A percentile compares a stretch with the other conserved stretches of the same genome.
phyloP scores from a whole-genome alignment of 2,797 vertebrate genomes.

The Lutjanus campechanus region DNA sequence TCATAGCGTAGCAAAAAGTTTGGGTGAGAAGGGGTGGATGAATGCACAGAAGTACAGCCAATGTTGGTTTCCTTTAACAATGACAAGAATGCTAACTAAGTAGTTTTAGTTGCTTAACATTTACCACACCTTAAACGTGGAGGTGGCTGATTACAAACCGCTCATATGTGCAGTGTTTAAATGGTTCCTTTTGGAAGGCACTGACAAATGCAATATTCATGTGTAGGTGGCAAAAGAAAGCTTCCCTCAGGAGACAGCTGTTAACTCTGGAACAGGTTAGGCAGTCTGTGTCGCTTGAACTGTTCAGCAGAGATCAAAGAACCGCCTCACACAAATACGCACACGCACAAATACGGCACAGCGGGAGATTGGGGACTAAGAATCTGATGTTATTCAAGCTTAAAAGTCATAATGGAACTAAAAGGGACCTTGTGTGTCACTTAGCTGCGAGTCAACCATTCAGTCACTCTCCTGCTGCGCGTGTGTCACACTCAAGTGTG shows the following conservation, averaged over 20 bases:
- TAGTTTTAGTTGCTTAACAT: background rate
- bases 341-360: slow-evolving; percentile 29
- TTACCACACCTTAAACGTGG: background rate
- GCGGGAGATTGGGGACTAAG: slow-evolving; percentile 24
- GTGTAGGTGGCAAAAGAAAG: slow-evolving; percentile 19
- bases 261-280: slow-evolving; percentile 38
- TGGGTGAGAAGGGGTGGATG: background rate
- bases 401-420: slow-evolving; percentile 45
- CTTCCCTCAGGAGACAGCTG: slow-evolving; percentile 19
- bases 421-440: slow-evolving; percentile 38
- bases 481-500: slow-evolving; percentile 1
- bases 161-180: background rate
- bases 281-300: slow-evolving; percentile 22
- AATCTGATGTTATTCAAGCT: slow-evolving; percentile 41
- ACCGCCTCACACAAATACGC: slow-evolving; percentile 2
- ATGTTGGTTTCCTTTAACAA: background rate
- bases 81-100: background rate
- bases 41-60: background rate
- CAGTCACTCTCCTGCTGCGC: slow-evolving; percentile 35
- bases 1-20: background rate
- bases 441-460: slow-evolving; percentile 36
- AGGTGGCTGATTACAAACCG: background rate
- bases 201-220: slow-evolving; percentile 17
- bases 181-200: background rate
- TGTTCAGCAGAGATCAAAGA: slow-evolving; percentile 57